Evolutionary conservation across 2,797 vertebrate genomes (phyloP).

Genomic region (Lithobates sylvaticus): DNA sequence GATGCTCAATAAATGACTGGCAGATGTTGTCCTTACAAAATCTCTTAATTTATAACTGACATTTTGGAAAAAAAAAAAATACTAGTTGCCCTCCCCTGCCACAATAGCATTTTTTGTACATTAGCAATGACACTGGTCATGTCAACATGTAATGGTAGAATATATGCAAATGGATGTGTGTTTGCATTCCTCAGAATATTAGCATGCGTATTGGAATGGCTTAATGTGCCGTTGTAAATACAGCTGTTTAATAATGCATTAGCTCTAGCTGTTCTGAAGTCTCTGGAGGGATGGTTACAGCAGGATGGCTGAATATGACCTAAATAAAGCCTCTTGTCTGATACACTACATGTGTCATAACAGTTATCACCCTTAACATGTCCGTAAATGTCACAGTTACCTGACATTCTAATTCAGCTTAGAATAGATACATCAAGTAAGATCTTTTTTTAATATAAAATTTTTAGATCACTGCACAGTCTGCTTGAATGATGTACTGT

Average conservation of each 20-base stretch:
- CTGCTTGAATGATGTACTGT: not conserved
- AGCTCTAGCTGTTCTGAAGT: slow-evolving; percentile 48
- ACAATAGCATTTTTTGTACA: not conserved
- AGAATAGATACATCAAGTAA: not conserved
- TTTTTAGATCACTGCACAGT: not conserved
- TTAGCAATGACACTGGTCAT: not conserved
- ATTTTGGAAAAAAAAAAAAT: not conserved
- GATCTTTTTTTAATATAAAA: not conserved
- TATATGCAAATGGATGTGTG: not conserved
- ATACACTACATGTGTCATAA: not conserved
- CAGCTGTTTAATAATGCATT: slow-evolving; percentile 55
- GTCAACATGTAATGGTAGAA: not conserved
- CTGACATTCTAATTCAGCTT: not conserved
- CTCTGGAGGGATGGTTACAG: slow-evolving; percentile 64
- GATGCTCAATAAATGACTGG: not conserved
- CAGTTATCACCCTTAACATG: slow-evolving; percentile 12
- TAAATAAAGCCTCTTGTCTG: slow-evolving; percentile 48
- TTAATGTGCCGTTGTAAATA: slow-evolving; percentile 46
- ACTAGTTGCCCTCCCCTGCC: not conserved
- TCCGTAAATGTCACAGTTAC: not conserved
- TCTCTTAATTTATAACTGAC: too few species aligned
- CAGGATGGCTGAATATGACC: slow-evolving; percentile 25
- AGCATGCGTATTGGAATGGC: not conserved
- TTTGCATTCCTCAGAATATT: slow-evolving; percentile 2
- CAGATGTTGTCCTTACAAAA: too few species aligned